Evolutionary conservation across 2,113 vertebrate genomes (phyloP).

Genomic region (Mirounga angustirostris): DNA sequence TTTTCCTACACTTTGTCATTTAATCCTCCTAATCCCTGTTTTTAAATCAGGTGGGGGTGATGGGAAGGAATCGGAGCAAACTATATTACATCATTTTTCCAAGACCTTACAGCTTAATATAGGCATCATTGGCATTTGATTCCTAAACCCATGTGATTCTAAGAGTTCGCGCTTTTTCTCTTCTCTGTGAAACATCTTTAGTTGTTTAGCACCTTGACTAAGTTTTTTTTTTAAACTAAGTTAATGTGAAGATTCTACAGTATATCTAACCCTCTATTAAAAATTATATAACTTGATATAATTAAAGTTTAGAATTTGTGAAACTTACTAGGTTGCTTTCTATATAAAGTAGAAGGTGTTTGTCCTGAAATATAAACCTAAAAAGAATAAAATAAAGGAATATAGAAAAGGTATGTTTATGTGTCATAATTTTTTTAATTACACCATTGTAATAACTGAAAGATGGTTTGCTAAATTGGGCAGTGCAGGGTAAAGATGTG

Average conservation of each 20-base stretch:
- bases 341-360: neutral
- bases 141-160: neutral
- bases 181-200: neutral
- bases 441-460: neutral
- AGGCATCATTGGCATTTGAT: neutral
- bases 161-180: neutral
- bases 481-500: neutral
- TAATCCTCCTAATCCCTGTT: neutral
- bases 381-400: neutral
- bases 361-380: constrained; percentile 16
- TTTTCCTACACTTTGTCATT: neutral
- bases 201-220: neutral
- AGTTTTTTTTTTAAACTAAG: neutral
- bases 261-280: neutral
- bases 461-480: neutral
- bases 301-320: neutral
- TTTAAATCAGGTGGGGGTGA: neutral
- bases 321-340: neutral
- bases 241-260: neutral
- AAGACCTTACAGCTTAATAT: neutral
- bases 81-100: neutral
- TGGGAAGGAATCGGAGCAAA: neutral
- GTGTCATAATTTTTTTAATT: neutral
- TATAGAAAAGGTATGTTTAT: neutral
- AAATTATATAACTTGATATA: neutral